Percentiles rank a stretch among this genome's conserved stretches.
Evolutionary conservation across 2,888 invertebrate species (phyloP).

Genomic region (Zaprionus bogoriensis): DNA sequence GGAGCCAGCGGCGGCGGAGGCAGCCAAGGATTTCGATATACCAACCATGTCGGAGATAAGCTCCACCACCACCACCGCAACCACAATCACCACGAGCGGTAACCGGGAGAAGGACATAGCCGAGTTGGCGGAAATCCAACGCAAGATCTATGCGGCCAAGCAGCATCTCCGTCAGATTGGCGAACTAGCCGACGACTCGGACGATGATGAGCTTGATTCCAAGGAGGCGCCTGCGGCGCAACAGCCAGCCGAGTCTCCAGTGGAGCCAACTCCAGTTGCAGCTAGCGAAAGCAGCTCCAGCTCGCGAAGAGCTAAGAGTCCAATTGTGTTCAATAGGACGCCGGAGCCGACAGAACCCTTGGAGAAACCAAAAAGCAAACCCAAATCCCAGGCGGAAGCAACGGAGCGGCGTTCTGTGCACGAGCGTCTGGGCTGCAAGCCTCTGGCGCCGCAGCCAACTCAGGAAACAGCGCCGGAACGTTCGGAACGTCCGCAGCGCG

Average conservation of each 20-base stretch:
- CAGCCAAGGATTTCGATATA: conserved; percentile 83
- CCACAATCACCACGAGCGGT: conserved; percentile 30
- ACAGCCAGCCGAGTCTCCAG: conserved; percentile 85
- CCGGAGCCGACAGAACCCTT: conserved; percentile 10
- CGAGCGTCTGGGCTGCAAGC: conserved; percentile 83
- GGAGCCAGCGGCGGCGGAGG: conserved; percentile 54
- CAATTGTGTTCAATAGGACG: conserved; percentile 77
- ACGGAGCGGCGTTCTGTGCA: conserved; percentile 81
- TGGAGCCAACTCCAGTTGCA: conserved; percentile 83
- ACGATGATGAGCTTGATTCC: conserved; percentile 22
- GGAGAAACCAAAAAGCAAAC: conserved; percentile 24
- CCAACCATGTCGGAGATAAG: conserved; percentile 83
- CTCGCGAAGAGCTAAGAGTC: conserved; percentile 73
- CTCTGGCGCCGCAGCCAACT: not conserved
- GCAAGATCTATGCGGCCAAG: conserved; percentile 85
- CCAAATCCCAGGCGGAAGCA: conserved; percentile 4
- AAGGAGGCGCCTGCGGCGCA: conserved; percentile 86
- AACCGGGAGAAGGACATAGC: conserved; percentile 83
- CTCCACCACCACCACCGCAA: conserved; percentile 65
- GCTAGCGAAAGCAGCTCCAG: conserved; percentile 1
- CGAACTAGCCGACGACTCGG: conserved; percentile 75
- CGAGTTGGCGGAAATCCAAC: conserved; percentile 85
- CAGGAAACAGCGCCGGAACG: conserved; percentile 32
- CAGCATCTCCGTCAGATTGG: conserved; percentile 84
- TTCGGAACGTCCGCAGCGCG: conserved; percentile 57